Evolutionary conservation across 2,888 invertebrate genomes (phyloP).

Genomic region (Lapara coniferarum): DNA sequence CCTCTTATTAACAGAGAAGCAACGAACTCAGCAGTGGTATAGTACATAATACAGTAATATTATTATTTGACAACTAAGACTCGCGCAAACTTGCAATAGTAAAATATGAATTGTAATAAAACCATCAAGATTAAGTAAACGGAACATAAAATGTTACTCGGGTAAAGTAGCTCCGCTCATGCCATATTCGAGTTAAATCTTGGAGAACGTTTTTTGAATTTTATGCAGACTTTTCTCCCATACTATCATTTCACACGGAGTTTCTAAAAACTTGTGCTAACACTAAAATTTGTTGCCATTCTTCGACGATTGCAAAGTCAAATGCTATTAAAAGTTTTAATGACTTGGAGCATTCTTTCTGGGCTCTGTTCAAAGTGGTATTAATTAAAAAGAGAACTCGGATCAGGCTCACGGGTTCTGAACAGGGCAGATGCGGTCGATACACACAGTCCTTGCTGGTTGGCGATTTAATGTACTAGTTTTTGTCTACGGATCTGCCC

Average conservation of each 20-base stretch:
- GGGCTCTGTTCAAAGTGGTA: slow-evolving; percentile 79
- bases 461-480: neutral
- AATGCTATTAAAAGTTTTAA: slow-evolving; percentile 83
- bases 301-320: slow-evolving; percentile 59
- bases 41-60: neutral
- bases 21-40: too few relatives aligned
- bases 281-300: slow-evolving; percentile 73
- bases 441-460: slow-evolving; percentile 40
- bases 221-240: slow-evolving; percentile 23
- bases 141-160: slow-evolving; percentile 2
- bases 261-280: slow-evolving; percentile 61
- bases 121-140: neutral
- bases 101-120: neutral
- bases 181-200: slow-evolving; percentile 3
- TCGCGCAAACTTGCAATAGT: neutral
- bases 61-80: neutral
- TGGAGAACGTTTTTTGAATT: neutral
- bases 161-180: slow-evolving; percentile 12
- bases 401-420: slow-evolving; percentile 43
- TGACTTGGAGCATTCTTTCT: slow-evolving; percentile 81
- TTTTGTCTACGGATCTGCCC: too few relatives aligned
- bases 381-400: slow-evolving; percentile 75
- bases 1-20: too few relatives aligned
- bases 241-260: slow-evolving; percentile 47
- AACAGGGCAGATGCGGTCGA: slow-evolving; percentile 49